Evolutionary conservation across 30 jellyfish, hydroid and myxozoan genomes (phyloP), one percentile per base, ranked within the genome.

Genomic region (Turritopsis dohrnii): DNA sequence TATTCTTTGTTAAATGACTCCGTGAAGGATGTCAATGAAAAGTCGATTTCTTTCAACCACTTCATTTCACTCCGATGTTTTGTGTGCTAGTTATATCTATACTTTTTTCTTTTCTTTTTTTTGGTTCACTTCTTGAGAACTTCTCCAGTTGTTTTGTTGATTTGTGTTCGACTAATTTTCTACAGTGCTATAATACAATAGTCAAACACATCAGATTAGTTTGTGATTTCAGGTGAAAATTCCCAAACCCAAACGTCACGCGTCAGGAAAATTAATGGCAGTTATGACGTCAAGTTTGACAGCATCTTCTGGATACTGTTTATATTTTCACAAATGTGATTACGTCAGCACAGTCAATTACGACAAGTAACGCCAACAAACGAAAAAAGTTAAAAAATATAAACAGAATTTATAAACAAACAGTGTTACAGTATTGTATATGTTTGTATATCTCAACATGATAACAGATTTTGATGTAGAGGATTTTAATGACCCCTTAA

Each of bases 1-100:
- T 25, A 54, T n/a, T 82, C 89, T 13, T 41, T 41, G 29, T 82
- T 82, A n/a, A 71, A 41, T 8, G 28, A 16, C 13, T 71, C 89
- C n/a, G 24, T 30, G 30, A 71, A 69, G 30, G 77, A 69, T 0
- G 77, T 69, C 77, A 69, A 27, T n/a, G 77, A 69, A 69, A 69
- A 69, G 19, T 69, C 77, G 28, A n/a, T 69, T 21, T 69, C 77
- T 69, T 27, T 69, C 19, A 69, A 69, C 77, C 77, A 69, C 19
- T 69, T 69, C 77, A 69, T 69, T 7, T 69, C 60, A 13, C 13
- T 41, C 13, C 5, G 5, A 13, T 41, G 60, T 41, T 41, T n/a
- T 41, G 60, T 41, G 13, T 3, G 13, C 60, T 3, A 41, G 13
- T 41, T 41, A 5, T 3, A 41, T 3, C 13, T 41, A 41, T 41